These are phyloP conservation scores for Agonopterix heracliana DNA, from an alignment of 2,888 invertebrate genomes.

Conservation along the genomic window DNA sequence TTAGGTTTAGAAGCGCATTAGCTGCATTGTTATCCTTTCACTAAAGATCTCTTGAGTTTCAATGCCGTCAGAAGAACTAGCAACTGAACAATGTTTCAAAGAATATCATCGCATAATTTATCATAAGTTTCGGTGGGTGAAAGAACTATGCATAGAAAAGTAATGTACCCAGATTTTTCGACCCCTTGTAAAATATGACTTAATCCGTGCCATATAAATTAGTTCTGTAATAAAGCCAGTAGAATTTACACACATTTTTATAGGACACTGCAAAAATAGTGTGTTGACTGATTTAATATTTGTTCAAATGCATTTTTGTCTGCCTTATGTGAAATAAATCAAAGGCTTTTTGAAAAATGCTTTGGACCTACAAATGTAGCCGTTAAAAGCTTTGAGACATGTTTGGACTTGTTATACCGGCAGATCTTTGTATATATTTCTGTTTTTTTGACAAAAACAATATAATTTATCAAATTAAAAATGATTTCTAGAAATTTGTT, in stretches of 20 bases:
- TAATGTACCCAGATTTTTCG: too few species aligned
- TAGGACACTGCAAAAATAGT: constrained; percentile 68
- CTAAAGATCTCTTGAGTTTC: constrained; percentile 75
- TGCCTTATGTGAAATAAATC: constrained; percentile 45
- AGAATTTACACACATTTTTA: constrained; percentile 64
- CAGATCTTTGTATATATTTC: constrained; percentile 70
- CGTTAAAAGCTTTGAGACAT: constrained; percentile 38
- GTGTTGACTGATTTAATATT: constrained; percentile 38
- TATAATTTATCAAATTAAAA: constrained; percentile 27
- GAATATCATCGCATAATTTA: constrained; percentile 16
- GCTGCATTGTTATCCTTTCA: constrained; percentile 74
- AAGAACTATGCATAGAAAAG: background rate
- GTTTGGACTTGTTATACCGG: constrained; percentile 58
- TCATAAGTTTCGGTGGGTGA: constrained; percentile 10
- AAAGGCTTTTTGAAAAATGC: constrained; percentile 68
- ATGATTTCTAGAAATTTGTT: constrained; percentile 18
- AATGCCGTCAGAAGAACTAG: constrained; percentile 60
- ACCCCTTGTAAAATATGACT: too few species aligned
- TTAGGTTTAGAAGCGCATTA: constrained; percentile 44
- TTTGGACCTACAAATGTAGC: constrained; percentile 30
- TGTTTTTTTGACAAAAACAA: constrained; percentile 36
- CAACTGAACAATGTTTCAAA: constrained; percentile 51
- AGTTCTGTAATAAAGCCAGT: constrained; percentile 10
- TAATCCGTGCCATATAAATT: constrained; percentile 38
- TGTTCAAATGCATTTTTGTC: constrained; percentile 58